Evolutionary conservation across 2,888 invertebrate genomes (phyloP).

Genomic region (Pristionchus fissidentatus): DNA sequence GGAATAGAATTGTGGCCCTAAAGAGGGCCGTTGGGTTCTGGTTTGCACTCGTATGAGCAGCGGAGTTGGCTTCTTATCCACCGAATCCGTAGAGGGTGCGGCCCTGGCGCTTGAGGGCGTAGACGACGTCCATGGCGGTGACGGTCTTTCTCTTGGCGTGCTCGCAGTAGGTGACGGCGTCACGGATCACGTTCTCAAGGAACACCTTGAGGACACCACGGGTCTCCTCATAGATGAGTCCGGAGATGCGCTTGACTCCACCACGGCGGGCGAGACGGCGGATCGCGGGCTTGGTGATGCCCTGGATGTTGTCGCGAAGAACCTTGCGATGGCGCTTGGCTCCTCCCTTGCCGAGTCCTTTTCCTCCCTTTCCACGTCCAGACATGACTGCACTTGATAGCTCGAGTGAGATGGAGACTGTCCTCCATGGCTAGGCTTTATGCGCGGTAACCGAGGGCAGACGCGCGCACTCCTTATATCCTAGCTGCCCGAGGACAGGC

Average conservation of each 20-base stretch:
- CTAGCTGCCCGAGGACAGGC: not conserved
- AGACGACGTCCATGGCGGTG: constrained; percentile 89
- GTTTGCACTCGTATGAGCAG: too few relatives aligned
- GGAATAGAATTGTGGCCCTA: constrained; percentile 60
- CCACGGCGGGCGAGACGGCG: constrained; percentile 78
- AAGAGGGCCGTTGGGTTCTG: constrained; percentile 67
- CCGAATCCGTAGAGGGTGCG: constrained; percentile 84
- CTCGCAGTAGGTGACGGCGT: constrained; percentile 88
- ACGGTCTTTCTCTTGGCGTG: constrained; percentile 90
- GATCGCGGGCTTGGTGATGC: constrained; percentile 74
- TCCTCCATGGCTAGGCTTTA: too few relatives aligned
- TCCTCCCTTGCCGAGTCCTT: constrained; percentile 86
- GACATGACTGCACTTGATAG: too few relatives aligned
- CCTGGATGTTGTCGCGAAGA: constrained; percentile 67
- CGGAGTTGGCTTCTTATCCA: too few relatives aligned
- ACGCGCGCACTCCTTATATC: not conserved
- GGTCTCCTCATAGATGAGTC: constrained; percentile 70
- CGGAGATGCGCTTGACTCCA: constrained; percentile 76
- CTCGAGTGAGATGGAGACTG: too few relatives aligned
- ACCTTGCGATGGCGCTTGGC: constrained; percentile 84
- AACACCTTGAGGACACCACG: constrained; percentile 63
- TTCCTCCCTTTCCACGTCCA: constrained; percentile 86
- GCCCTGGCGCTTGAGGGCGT: constrained; percentile 87
- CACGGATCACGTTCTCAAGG: constrained; percentile 79
- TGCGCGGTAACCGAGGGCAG: too few relatives aligned